A percentile compares a stretch with the other conserved stretches of the same genome.
Evolutionary conservation across 37 sponge, comb jelly and placozoan species (phyloP).

Genomic region (Haliclona indistincta): DNA sequence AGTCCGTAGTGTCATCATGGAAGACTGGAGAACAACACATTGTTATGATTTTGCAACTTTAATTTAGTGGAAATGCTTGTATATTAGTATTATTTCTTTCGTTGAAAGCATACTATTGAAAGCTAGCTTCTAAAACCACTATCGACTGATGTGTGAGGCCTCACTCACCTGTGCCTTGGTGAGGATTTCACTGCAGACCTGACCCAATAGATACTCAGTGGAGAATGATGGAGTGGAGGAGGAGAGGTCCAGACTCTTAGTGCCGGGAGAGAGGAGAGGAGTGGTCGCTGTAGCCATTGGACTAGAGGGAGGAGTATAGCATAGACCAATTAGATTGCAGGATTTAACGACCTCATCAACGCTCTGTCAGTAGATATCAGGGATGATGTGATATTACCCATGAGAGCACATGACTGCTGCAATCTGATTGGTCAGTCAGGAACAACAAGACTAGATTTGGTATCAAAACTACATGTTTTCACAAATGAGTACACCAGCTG

Average conservation of each 20-base stretch:
- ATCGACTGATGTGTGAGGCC: no score
- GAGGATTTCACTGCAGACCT: constrained; percentile 34
- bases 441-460: neutral
- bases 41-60: no score
- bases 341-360: neutral
- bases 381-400: constrained; percentile 1
- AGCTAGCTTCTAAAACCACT: no score
- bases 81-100: no score
- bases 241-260: neutral
- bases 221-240: constrained; percentile 23
- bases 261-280: neutral
- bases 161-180: constrained; percentile 50
- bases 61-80: no score
- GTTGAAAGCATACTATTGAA: no score
- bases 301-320: neutral
- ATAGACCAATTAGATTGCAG: neutral
- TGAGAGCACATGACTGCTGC: constrained; percentile 11
- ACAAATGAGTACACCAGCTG: no score
- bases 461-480: no score
- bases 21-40: no score
- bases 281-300: neutral
- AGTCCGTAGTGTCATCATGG: no score
- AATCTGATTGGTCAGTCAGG: neutral
- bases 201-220: constrained; percentile 31
- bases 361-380: neutral